Evolutionary conservation across 2,888 invertebrate species (phyloP), one percentile per base, ranked within the genome.

Genomic region (Lomographa bimaculata): DNA sequence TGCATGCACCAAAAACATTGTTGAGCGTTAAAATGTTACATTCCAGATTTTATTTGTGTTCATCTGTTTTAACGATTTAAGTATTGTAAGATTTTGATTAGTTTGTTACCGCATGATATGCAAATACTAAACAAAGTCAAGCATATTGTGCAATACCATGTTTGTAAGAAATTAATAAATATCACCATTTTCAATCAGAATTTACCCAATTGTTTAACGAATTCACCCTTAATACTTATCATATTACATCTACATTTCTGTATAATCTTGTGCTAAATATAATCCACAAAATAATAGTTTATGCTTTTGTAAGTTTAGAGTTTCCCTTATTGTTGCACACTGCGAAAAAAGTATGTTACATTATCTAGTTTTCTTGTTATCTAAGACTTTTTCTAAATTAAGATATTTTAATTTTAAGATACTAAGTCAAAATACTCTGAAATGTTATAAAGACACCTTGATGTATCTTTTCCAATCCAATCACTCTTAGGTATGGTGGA

Each of bases 251-350:
- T 28, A 28, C 27, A 21, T 36, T 18, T 28, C 2, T 5, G n/a
- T 18, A n/a, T 7, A 17, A 17, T n/a, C 5, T 11, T 11, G 12
- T 7, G 9, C 12, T 5, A 6, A 26, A 16, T 8, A 8, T 8
- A 6, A 23, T 20, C 20, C 5, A 7, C n/a, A 7, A n/a, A 9
- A 21, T 7, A 1, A 10, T 20, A 18, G 6, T 32, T 10, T 24
- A 17, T 3, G 12, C 25, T 18, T 24, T 5, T 5, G 9, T 23
- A 18, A 14, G 4, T 21, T 11, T 25, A 19, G 30, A 14, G 14
- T 7, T n/a, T 7, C 23, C 19, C 12, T 11, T 19, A 23, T 32
- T 43, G 42, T 37, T 36, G 42, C 42, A 32, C 42, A 42, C 42
- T 42, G 42, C 32, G 32, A 37, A 14, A 28, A 27, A 25, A 7